Evolutionary conservation across 2,888 invertebrate species (phyloP), one percentile per base, ranked within the genome.

Genomic region (Parasteatoda lunata): DNA sequence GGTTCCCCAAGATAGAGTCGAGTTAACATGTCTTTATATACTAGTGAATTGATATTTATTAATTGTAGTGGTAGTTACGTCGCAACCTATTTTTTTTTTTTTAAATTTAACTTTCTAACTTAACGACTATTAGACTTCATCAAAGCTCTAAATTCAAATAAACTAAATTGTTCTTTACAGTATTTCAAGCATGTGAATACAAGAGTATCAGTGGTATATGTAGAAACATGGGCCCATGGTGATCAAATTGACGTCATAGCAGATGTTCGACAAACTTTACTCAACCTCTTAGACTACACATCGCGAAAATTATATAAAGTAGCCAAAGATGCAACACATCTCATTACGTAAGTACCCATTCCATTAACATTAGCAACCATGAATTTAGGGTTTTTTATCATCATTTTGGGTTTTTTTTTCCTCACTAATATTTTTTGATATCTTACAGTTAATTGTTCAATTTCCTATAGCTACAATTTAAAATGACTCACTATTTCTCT

Each of bases 211-310:
- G 95, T 99, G 90, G 97, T 98, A 88, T 98, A 98, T 93, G 96
- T 98, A 92, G 98, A 99, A 93, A 96, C 98, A 84, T 99, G 99
- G 99, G 95, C 96, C 92, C 96, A 96, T 90, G 95, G 95, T 15
- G 97, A 98, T 93, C 96, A 97, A 89, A 91, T 91, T 83, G 95
- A 96, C 91, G 94, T 96, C 90, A 95, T 95, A 91, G 95, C 95
- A 92, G 97, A 97, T 93, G 97, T 98, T 92, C 95, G 96, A 87
- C 94, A 95, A 91, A 97, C 97, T 89, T 94, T 99, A 92, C 94
- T 95, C 91, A 97, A 96, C 93, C 97, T 98, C 93, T 96, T 97
- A 93, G 96, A 97, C 92, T 98, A 98, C 93, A 95, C 96, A 87
- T 94, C 96, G 89, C 94, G 96, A 90, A 95, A 96, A 91, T 94